A percentile compares a stretch with the other conserved stretches of the same genome.
phyloP scores from a whole-genome alignment of 1,140 invertebrate genomes.

The Nephila pilipes region DNA sequence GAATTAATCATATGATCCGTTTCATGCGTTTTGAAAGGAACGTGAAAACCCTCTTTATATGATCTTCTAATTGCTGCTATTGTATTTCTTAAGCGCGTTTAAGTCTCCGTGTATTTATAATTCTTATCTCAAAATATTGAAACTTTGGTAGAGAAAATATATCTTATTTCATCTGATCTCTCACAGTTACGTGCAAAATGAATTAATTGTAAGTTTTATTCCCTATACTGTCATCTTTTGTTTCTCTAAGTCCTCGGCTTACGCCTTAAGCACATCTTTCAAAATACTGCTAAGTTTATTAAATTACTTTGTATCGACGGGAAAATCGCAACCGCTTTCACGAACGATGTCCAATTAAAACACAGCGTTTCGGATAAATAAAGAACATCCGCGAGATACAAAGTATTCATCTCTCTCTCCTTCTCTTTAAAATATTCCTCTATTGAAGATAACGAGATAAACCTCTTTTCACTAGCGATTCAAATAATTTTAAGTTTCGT shows the following conservation, averaged over 20 bases:
- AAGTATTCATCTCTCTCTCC: slow-evolving; percentile 5
- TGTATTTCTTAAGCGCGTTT: no score
- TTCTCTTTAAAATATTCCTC: slow-evolving; percentile 30
- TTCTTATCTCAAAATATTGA: no score
- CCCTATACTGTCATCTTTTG: neutral
- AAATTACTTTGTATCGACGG: slow-evolving; percentile 14
- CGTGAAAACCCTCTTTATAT: no score
- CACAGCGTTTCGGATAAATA: slow-evolving; percentile 1
- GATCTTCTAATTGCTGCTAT: no score
- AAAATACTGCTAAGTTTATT: neutral
- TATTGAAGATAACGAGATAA: slow-evolving; percentile 24
- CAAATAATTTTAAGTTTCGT: slow-evolving; percentile 36
- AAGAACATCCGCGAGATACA: slow-evolving; percentile 21
- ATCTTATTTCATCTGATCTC: neutral
- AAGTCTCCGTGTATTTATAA: no score
- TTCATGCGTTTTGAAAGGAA: no score
- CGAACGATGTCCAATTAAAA: slow-evolving; percentile 4
- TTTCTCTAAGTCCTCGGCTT: neutral
- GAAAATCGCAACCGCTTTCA: slow-evolving; percentile 30
- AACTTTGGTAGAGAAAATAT: no score
- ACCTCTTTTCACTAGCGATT: slow-evolving; percentile 34
- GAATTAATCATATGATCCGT: no score
- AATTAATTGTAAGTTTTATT: slow-evolving; percentile 29
- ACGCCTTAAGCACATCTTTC: neutral
- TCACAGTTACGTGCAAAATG: neutral